Base-by-base conservation (phyloP, 2,888 invertebrate species). In the Synanthedon vespiformis region DNA sequence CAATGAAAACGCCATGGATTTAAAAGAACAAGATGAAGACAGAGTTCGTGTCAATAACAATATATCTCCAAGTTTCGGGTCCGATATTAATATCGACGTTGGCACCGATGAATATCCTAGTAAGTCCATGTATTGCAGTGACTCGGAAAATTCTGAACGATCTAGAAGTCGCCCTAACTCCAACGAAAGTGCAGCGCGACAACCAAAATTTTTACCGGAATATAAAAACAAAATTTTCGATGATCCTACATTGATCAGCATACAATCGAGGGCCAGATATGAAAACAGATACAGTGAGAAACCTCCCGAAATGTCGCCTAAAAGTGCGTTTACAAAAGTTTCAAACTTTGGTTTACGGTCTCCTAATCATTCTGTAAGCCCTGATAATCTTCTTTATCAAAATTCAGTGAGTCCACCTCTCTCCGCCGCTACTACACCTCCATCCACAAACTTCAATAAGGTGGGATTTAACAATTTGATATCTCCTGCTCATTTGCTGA, bases 281-380 rank as follows among this genome's bases (percentile, higher is more conserved):
- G 88, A 89, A 56, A 81, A 34, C 34, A 72, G 83, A 53, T 85
- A 75, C 56, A 62, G 70, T 48, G 89, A 89, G 41, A 88, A 85
- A 51, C 67, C 74, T 3, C 68, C 84, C 1, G 88, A 90, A 4
- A 74, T 89, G 58, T 89, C 89, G 0, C 90, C 90, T 0, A 91
- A 91, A 65, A 95, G 95, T 80, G 95, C 95, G 6, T 95, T 95
- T 67, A 95, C 95, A 1, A 95, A 95, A 88, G 95, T 95, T 12
- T 73, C 87, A 1, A 86, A 87, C 61, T 82, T 67, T 57, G 65
- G 76, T 4, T 82, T 89, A 41, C 70, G 90, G 49, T 92, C 92
- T 1, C 92, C 92, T 0, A 90, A 92, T 58, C 90, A 93, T 14
- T 93, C 94, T 0, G 87, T 93, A 16, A 94, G 94, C 58, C 94